Evolutionary conservation across 2,113 vertebrate species (phyloP), one percentile per base, ranked within the genome.

Genomic region (Coreoperca whiteheadi): DNA sequence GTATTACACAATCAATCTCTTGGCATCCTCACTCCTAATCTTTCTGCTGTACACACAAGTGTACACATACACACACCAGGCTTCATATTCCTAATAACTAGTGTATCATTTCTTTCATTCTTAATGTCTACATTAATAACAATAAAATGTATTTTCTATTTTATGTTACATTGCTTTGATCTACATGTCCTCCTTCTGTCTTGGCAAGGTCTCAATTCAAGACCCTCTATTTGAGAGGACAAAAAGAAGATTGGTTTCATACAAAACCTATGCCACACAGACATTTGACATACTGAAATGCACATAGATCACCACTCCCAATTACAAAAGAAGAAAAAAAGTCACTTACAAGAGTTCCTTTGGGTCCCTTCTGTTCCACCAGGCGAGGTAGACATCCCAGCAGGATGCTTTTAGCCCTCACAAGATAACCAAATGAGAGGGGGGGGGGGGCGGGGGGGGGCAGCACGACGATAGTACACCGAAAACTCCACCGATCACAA

Each of bases 291-390:
- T 1, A n/a, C 39, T 37, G 23, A 73, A 57, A 74, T 64, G 67
- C 61, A 59, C 68, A 71, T 32, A 77, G 14, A 77, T 14, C 51
- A 70, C 37, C 65, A 61, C 63, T 80, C 54, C 64, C 50, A 23
- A 73, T 8, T 50, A 41, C 5, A 84, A n/a, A 57, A 84, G 11
- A 76, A 70, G 39, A 57, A 25, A 59, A 71, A 74, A 70, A 85
- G 81, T 79, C 43, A 91, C 94, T 94, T 81, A 94, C 94, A 84
- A 65, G 94, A 94, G 91, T 92, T 92, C 89, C 89, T 93, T 53
- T 93, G 93, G 86, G 89, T 94, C 68, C 86, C 85, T 34, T 94
- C 92, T 76, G 88, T 85, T 60, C 89, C 57, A 69, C 76, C 88
- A 41, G 91, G 84, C 16, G 90, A 85, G 57, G 90, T 92, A 82